Percentiles rank a stretch among this genome's conserved stretches.
Conservation (phyloP, 2,888 invertebrate species). For the Antheraea yamamai region DNA sequence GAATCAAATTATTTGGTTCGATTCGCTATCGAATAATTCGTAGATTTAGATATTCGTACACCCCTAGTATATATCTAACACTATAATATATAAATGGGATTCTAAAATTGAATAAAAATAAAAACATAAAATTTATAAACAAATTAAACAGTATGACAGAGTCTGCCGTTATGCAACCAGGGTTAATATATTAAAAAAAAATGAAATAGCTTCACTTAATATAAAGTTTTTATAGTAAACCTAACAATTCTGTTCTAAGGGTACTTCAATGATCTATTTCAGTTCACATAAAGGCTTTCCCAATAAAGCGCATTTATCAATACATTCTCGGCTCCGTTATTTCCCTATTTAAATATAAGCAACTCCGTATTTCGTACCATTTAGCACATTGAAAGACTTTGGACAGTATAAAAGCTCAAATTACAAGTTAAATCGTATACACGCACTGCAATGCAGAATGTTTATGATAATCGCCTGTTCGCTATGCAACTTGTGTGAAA, state of each 20-base stretch:
- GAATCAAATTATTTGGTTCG: too few relatives aligned
- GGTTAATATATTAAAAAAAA: too few relatives aligned
- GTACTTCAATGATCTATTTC: background rate
- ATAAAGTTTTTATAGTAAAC: too few relatives aligned
- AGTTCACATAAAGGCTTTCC: background rate
- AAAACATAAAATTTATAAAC: too few relatives aligned
- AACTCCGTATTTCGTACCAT: constrained; percentile 20
- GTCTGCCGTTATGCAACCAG: too few relatives aligned
- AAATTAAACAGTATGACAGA: too few relatives aligned
- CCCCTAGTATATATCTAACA: too few relatives aligned
- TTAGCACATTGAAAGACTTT: constrained; percentile 26
- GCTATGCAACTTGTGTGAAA: constrained; percentile 26
- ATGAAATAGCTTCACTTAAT: too few relatives aligned
- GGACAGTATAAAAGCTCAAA: constrained; percentile 33
- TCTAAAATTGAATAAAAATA: too few relatives aligned
- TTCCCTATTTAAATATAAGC: background rate
- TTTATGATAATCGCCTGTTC: constrained; percentile 46
- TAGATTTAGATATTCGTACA: too few relatives aligned
- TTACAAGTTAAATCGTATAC: constrained; percentile 33
- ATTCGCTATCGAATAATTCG: too few relatives aligned
- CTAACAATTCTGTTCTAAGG: background rate
- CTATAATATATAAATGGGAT: too few relatives aligned
- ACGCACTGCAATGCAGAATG: constrained; percentile 37
- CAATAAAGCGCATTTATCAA: background rate
- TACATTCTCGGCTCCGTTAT: background rate